Percentiles rank a stretch among this genome's conserved stretches.
Evolutionary conservation across 2,797 vertebrate genomes (phyloP).

Genomic region (Enteromius mattozi): DNA sequence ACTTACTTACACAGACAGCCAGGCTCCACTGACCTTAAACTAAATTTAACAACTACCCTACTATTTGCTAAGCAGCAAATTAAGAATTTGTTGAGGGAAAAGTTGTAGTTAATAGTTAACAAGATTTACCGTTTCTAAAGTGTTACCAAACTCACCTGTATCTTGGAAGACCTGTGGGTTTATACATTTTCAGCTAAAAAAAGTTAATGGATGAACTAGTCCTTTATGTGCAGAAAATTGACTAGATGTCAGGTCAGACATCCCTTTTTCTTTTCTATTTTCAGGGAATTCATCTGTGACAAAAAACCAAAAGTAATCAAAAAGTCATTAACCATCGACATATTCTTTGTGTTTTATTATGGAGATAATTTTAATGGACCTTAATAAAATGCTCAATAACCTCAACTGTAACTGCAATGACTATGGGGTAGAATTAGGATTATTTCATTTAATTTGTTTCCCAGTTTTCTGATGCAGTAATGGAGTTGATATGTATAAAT

Average conservation of each 20-base stretch:
- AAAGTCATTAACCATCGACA: background rate
- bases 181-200: background rate
- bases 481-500: background rate
- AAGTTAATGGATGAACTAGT: background rate
- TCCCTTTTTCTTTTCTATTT: constrained; percentile 2
- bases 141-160: background rate
- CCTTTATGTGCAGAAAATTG: constrained; percentile 24
- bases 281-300: background rate
- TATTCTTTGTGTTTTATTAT: background rate
- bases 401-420: background rate
- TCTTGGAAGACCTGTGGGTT: background rate
- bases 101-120: too few relatives aligned
- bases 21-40: too few relatives aligned
- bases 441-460: background rate
- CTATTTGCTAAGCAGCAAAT: too few relatives aligned
- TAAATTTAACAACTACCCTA: too few relatives aligned
- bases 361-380: background rate
- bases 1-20: too few relatives aligned
- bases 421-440: background rate
- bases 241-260: constrained; percentile 20
- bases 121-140: too few relatives aligned
- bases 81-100: too few relatives aligned
- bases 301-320: too few relatives aligned
- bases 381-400: background rate
- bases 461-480: background rate